Percentiles rank a stretch among this genome's conserved stretches.
These are phyloP conservation scores for Helobdella robusta DNA, from an alignment of 2,888 invertebrate genomes.

Conservation along the genomic window DNA sequence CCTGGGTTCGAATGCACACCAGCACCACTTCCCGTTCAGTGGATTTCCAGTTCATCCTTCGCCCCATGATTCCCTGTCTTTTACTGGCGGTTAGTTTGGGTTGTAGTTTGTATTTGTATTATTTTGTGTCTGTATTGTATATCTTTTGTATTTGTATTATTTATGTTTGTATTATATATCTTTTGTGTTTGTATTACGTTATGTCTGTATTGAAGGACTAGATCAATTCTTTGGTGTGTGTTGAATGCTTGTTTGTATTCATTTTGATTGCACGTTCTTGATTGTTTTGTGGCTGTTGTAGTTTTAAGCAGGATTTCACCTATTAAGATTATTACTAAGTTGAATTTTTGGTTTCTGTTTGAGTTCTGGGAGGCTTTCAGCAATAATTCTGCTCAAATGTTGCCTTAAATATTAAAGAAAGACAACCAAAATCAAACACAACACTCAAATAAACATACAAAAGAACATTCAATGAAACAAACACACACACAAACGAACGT, in stretches of 20 bases:
- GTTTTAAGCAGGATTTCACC: no score
- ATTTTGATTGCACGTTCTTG: neutral
- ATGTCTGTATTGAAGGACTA: no score
- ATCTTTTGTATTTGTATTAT: no score
- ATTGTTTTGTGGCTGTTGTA: neutral
- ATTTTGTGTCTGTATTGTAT: no score
- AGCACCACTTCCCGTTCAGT: constrained; percentile 44
- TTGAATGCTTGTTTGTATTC: neutral
- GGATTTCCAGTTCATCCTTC: constrained; percentile 46
- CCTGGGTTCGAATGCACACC: constrained; percentile 36
- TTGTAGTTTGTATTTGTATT: neutral
- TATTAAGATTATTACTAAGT: no score
- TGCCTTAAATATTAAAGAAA: no score
- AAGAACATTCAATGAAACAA: constrained; percentile 22
- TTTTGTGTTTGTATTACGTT: no score
- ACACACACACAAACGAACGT: constrained; percentile 18
- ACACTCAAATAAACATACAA: constrained; percentile 19
- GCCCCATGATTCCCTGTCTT: constrained; percentile 43
- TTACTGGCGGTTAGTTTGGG: constrained; percentile 35
- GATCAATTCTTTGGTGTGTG: neutral
- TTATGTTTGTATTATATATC: no score
- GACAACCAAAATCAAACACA: neutral
- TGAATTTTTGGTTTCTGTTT: no score
- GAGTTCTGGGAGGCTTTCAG: no score
- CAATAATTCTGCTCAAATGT: no score